Conservation (phyloP, 2,113 vertebrate species). For the Thunnus maccoyii region DNA sequence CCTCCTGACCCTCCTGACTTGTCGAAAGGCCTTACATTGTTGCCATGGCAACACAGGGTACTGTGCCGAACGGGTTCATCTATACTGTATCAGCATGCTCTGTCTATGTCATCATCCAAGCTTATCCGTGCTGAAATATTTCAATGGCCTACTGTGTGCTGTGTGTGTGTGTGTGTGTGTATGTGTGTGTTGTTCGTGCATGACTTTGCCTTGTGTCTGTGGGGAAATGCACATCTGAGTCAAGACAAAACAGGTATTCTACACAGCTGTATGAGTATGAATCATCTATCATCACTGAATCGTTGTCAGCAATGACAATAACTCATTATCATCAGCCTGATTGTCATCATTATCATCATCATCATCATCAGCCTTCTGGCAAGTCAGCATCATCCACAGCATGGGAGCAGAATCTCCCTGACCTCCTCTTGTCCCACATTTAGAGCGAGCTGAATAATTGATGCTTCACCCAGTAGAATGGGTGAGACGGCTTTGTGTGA, state of each 20-base stretch:
- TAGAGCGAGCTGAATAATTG: conserved; percentile 69
- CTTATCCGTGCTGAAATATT: conserved; percentile 65
- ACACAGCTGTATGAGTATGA: conserved; percentile 23
- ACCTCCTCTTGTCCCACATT: conserved; percentile 74
- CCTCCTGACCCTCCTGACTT: conserved; percentile 63
- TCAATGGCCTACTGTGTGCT: conserved; percentile 48
- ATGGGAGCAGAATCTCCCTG: conserved; percentile 59
- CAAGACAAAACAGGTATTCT: conserved; percentile 23
- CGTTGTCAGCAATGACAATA: conserved; percentile 39
- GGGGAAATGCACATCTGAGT: neutral
- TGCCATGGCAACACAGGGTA: conserved; percentile 66
- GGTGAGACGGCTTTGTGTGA: conserved; percentile 50
- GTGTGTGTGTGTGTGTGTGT: conserved; percentile 11
- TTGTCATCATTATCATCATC: neutral
- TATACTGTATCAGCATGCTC: conserved; percentile 71
- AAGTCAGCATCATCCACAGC: conserved; percentile 64
- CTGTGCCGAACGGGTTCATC: conserved; percentile 62
- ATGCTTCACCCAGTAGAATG: conserved; percentile 55
- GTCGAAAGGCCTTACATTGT: conserved; percentile 65
- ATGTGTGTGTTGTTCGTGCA: conserved; percentile 11
- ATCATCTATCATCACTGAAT: conserved; percentile 45
- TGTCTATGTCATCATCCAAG: conserved; percentile 68
- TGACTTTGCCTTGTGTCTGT: conserved; percentile 13
- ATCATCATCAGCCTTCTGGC: conserved; percentile 55
- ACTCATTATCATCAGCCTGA: conserved; percentile 21